Evolutionary conservation across 2,113 vertebrate species (phyloP).

Genomic region (Pyrgilauda ruficollis): DNA sequence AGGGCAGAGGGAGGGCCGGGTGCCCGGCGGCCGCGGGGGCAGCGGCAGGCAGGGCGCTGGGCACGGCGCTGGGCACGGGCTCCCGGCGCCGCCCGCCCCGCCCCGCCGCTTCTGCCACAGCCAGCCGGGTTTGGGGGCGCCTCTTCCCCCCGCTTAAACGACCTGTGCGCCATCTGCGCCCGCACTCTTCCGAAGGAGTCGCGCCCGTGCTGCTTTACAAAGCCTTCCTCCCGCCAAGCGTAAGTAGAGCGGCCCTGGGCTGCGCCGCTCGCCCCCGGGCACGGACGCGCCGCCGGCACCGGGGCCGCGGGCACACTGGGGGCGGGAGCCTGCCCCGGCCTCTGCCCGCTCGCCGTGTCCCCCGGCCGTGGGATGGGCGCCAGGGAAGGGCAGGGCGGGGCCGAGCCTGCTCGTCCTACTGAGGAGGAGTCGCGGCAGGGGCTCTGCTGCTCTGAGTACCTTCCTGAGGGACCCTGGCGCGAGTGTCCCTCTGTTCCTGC

Average conservation of each 20-base stretch:
- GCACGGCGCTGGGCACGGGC: neutral
- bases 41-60: neutral
- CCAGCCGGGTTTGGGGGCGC: neutral
- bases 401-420: neutral
- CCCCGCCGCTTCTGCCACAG: neutral
- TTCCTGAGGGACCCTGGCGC: neutral
- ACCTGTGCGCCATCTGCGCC: neutral
- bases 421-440: neutral
- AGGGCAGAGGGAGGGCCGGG: constrained; percentile 48
- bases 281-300: neutral
- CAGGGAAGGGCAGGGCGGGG: neutral
- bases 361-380: neutral
- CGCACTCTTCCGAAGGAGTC: neutral
- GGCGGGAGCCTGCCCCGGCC: neutral
- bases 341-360: neutral
- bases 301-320: neutral
- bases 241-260: neutral
- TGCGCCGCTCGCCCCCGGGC: neutral
- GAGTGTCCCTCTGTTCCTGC: neutral
- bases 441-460: accelerated
- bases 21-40: neutral
- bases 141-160: neutral
- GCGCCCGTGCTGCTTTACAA: neutral
- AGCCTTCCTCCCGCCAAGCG: neutral
- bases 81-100: neutral